Base-by-base conservation (phyloP, 2,888 invertebrate genomes). In the Drosophila melanocephala region DNA sequence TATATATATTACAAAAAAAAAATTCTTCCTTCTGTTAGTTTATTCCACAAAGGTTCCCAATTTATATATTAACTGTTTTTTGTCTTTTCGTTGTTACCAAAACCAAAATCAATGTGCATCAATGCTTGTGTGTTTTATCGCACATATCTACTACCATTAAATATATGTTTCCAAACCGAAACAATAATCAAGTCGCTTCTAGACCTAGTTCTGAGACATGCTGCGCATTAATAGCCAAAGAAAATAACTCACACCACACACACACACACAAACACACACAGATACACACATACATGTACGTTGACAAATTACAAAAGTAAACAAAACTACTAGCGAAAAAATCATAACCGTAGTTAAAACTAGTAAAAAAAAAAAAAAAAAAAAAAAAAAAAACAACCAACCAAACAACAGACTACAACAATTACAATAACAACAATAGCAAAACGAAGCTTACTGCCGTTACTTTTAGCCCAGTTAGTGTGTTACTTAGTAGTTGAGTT, bases 401-500 rank as follows among this genome's bases (percentile, higher is more conserved):
- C 60, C 44, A 70, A 71, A 57, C 52, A 79, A 75, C 39, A 70
- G 64, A 70, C 72, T 28, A 50, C 33, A 63, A 72, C 47, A 47
- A 47, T 16, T 26, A 47, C 39, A 74, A 65, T 16, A 39, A 56
- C 30, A 66, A 60, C 9, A 58, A 69, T 12, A 58, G 47, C 50
- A 70, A 57, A 57, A 65, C 56, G 62, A 87, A 87, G 87, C 89
- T 87, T 87, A 65, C 60, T 71, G 83, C 89, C 64, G 82, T 87
- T 87, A 87, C 77, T 84, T 58, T 84, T 89, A 87, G 89, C 53
- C 72, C 72, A 83, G 74, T 77, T 87, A 87, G 87, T 87, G 74
- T 74, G 89, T 87, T 89, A 74, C 75, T 87, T 81, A 52, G 87
- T 87, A 83, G 89, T 73, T 86, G 77, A 89, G 87, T 88, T 84